Base-by-base conservation (phyloP, 2,888 invertebrate genomes). In the Polydrusus pterygomalis region DNA sequence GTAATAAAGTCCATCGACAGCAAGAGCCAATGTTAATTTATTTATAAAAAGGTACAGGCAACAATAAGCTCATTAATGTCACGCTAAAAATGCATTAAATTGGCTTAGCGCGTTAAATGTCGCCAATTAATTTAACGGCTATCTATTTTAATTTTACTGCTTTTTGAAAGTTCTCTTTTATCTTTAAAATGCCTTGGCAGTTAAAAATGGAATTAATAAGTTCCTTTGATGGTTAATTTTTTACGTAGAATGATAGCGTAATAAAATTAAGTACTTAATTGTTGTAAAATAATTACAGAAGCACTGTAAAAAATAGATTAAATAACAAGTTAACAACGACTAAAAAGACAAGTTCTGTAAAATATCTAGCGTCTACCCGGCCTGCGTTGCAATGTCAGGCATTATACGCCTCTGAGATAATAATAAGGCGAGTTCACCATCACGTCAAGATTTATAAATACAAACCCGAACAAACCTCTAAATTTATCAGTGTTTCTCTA, bases 91-190 rank as follows among this genome's bases (percentile, higher is more conserved):
- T 20, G 18, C 51, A 51, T 9, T 20, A 51, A 51, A 51, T 51
- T 51, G 20, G 11, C 18, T 10, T 51, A 20, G 51, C 20, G 56
- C 34, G n/a, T 30, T 34, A 34, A 56, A 34, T 34, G 34, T 56
- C 15, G 11, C 15, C n/a, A 56, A 56, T 56, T 56, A 56, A 34
- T 56, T 56, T 34, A 15, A 30, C 56, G 15, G 34, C 34, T 56
- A 11, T 54, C 54, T 25, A 54, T 34, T 56, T 34, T 30, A 34
- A 56, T 56, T 56, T 56, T 20, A 56, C 34, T 13, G 15, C 56
- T 15, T 34, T 51, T 56, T 56, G 34, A 60, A 17, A 38, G 38
- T 38, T 60, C 18, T 60, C 38, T 60, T 38, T 54, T 18, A 60
- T 38, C 58, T 60, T 38, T 60, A 17, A 60, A 38, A 60, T 38